Conservation (phyloP, 2,113 vertebrate genomes). For the Centrocercus urophasianus region DNA sequence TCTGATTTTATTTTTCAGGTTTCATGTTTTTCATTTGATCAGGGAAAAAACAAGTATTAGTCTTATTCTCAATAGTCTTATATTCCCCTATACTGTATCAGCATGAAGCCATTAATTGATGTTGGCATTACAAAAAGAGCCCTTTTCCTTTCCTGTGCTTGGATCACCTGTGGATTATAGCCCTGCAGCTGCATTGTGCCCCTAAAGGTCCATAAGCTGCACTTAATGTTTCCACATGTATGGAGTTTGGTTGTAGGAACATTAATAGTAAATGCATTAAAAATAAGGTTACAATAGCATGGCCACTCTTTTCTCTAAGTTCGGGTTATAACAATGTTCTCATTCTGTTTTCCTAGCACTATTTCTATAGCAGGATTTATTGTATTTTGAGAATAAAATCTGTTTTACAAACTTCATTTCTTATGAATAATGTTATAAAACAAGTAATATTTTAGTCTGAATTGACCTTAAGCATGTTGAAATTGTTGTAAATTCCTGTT, state of each 20-base stretch:
- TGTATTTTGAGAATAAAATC: not conserved
- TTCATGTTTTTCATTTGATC: not conserved
- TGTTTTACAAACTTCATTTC: not conserved
- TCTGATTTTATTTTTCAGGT: not conserved
- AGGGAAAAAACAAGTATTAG: not conserved
- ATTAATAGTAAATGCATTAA: not conserved
- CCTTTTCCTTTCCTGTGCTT: not conserved
- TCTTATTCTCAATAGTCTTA: not conserved
- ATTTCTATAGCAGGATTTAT: not conserved
- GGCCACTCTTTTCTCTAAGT: not conserved
- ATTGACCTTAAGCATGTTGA: conserved; percentile 18
- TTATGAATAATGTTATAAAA: not conserved
- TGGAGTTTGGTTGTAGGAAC: not conserved
- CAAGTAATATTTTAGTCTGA: not conserved
- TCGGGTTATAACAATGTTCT: not conserved
- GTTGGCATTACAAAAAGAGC: not conserved
- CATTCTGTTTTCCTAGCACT: not conserved
- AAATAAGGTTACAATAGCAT: not conserved
- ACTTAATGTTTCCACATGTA: conserved; percentile 1
- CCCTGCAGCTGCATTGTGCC: not conserved
- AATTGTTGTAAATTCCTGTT: not conserved
- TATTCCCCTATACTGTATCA: not conserved
- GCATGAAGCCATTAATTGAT: not conserved
- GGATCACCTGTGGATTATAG: not conserved
- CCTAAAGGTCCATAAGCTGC: not conserved